Evolutionary conservation across 1,140 invertebrate species (phyloP).

Genomic region (Portunus trituberculatus): DNA sequence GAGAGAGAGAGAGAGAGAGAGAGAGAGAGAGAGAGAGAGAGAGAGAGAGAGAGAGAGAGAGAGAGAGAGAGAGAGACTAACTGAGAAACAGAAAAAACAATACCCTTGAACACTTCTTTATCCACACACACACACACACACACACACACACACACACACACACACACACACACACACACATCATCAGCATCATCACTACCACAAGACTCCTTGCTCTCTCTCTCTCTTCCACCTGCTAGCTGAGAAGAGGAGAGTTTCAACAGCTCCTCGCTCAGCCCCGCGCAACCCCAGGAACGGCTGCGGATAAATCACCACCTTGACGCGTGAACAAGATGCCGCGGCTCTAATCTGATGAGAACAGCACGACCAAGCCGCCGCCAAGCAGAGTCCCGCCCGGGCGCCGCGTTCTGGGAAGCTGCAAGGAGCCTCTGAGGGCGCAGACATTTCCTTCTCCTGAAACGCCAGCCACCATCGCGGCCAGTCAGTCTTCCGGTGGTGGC

Average conservation of each 20-base stretch:
- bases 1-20: background rate
- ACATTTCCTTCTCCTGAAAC: conserved; percentile 1
- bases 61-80: background rate
- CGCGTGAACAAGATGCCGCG: conserved; percentile 16
- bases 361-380: background rate
- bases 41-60: background rate
- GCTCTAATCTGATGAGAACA: background rate
- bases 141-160: background rate
- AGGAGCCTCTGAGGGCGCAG: background rate
- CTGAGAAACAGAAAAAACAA: background rate
- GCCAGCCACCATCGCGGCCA: background rate
- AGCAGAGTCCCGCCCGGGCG: background rate
- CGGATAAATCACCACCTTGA: conserved; percentile 12
- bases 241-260: background rate
- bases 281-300: background rate
- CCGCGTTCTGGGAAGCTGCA: background rate
- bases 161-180: background rate
- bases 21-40: background rate
- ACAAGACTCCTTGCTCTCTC: background rate
- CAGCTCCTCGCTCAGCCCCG: background rate
- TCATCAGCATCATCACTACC: background rate
- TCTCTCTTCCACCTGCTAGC: background rate
- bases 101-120: background rate
- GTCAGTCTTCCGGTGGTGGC: background rate
- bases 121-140: background rate